Base-by-base conservation (phyloP, 1,140 invertebrate genomes). In the Drosophila lacertosa region DNA sequence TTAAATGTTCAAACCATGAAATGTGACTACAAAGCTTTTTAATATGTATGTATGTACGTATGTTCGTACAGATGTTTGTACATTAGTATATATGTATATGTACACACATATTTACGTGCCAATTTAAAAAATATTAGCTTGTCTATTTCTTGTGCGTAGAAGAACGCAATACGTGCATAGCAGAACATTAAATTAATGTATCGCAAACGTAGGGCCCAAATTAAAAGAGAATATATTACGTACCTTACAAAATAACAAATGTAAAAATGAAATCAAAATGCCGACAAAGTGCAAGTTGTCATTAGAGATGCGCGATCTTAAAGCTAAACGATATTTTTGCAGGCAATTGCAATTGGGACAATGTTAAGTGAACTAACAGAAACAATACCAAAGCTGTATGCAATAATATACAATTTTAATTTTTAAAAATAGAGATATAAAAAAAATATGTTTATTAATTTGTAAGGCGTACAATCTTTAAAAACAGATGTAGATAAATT, bases 231-330 rank as follows among this genome's bases (percentile, higher is more conserved):
- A 0, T 26, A 7, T 13, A 15, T 18, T 67, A 72, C 69, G 11
- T 72, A 72, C 69, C 69, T 67, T 67, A 47, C n/a, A 15, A 15
- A 33, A 59, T 65, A 45, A 33, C 7, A 67, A 42, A 62, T 68
- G 48, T 33, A 32, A 42, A 37, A 66, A 40, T 1, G 29, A 48
- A 59, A 24, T 26, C 16, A 45, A 67, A 67, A 54, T 54, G 68
- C 51, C 53, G 54, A 53, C 40, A 59, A 72, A 72, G 22, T 66
- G 63, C 69, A 73, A 67, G 63, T 68, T 72, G 68, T 67, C 16
- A 53, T 35, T 66, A 72, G 68, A 58, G 67, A 70, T 70, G 67
- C 44, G 26, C 48, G 24, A 45, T 39, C 13, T 37, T 7, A 37
- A 3, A 7, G 29, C 26, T 20, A 2, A 11, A 10, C 59, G 66